Percentiles rank a stretch among this genome's conserved stretches.
Conservation (phyloP, 1,140 invertebrate species). For the Ruditapes philippinarum region DNA sequence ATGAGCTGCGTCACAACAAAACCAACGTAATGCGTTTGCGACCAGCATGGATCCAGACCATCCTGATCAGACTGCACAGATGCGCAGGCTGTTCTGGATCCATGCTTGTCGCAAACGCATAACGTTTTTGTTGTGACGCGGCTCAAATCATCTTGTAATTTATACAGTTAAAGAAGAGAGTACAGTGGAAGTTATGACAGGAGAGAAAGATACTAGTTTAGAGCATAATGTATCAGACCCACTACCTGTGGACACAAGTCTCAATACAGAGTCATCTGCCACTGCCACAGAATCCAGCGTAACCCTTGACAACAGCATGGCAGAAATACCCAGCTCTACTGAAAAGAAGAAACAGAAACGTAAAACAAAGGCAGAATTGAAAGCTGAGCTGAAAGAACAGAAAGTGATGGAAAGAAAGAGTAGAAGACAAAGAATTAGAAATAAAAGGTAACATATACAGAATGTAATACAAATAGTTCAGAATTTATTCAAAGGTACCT, state of each 20-base stretch:
- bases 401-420: conserved; percentile 84
- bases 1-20: too few species aligned
- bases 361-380: conserved; percentile 83
- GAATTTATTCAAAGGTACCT: too few species aligned
- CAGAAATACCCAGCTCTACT: conserved; percentile 46
- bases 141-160: too few species aligned
- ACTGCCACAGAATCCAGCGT: conserved; percentile 32
- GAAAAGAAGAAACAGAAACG: conserved; percentile 76
- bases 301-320: conserved; percentile 19
- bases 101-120: too few species aligned
- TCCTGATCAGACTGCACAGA: too few species aligned
- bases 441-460: conserved; percentile 71
- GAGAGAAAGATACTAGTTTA: conserved; percentile 13
- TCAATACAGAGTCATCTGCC: conserved; percentile 36
- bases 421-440: conserved; percentile 83
- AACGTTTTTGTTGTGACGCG: too few species aligned
- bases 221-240: neutral
- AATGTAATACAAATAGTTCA: too few species aligned
- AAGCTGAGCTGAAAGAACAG: conserved; percentile 84
- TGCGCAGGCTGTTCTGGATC: too few species aligned
- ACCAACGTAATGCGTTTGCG: too few species aligned
- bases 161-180: neutral
- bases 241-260: neutral
- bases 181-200: conserved; percentile 17
- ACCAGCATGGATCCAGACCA: too few species aligned